Base-by-base conservation (phyloP, 2,888 invertebrate genomes). In the Seira ritae region DNA sequence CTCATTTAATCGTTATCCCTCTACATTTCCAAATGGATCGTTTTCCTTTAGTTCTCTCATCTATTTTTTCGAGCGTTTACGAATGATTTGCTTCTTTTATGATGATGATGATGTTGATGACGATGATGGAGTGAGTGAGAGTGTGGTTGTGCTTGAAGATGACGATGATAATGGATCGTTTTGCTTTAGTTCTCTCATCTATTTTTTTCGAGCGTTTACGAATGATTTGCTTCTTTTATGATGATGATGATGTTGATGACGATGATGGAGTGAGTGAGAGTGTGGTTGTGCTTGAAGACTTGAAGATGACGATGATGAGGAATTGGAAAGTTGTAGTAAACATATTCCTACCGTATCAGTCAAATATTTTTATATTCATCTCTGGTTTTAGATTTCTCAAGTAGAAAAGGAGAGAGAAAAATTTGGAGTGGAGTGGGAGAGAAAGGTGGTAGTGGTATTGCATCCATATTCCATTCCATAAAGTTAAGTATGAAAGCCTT, bases 1-100 rank as follows among this genome's bases (percentile, higher is more conserved):
- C 31, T 50, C 79, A 80, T 80, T 80, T 80, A 80, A 80, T 80
- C 79, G 72, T 42, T n/a, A 66, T 31, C 31, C 31, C 31, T 31
- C 31, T n/a, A n/a, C 31, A 31, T 31, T 31, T 31, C 31, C 31
- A 31, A 31, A 31, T 31, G 31, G 31, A 31, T 31, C 31, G 31
- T 31, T 31, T 31, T 31, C 31, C 3, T 8, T n/a, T n/a, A n/a
- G n/a, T n/a, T n/a, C n/a, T n/a, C 42, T 65, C 73, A 31, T 62
- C 20, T 50, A 17, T 65, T 73, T 66, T 73, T 73, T 55, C 19
- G 10, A 31, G 31, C 31, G 31, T 31, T 31, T 31, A 31, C 31
- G 31, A 31, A 31, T 31, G 31, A 31, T 31, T 31, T 31, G 3
- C 31, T 31, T 31, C 31, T 31, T 31, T 31, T 31, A 31, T 31